Base-by-base conservation (phyloP, 1,140 invertebrate genomes). In the Teleopsis dalmanni region DNA sequence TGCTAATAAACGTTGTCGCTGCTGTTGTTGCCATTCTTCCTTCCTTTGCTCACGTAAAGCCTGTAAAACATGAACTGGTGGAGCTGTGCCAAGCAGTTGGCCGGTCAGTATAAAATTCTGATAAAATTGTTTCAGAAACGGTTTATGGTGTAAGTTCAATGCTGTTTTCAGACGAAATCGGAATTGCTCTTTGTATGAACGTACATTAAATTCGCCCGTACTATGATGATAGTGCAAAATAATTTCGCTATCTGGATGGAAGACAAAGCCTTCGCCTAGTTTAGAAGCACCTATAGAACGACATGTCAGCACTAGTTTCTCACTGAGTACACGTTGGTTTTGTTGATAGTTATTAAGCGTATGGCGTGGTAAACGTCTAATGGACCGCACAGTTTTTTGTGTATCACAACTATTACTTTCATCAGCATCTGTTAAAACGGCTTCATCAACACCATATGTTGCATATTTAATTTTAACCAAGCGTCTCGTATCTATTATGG, bases 211-310 rank as follows among this genome's bases (percentile, higher is more conserved):
- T 53, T 69, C 65, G 2, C 60, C 65, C 38, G 59, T 60, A 52
- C 65, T 67, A 51, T 65, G 62, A 50, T 68, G 64, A 47, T 67
- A 68, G 21, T 54, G 57, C 40, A 67, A 37, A 45, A 62, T 65
- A 48, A 59, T 62, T 44, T 65, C 56, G 47, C 25, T 57, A 26
- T 68, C 62, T 51, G 62, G 55, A 36, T 68, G 62, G 48, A 68
- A 67, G 38, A 63, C 57, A 25, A 63, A 68, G 21, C 60, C 65
- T 31, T 67, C 64, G 26, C 62, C 60, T 11, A 64, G 50, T 4
- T 48, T 50, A 16, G 52, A 16, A 22, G 41, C 16, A 27, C 46
- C 47, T 48, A 16, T 27, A 35, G 19, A 23, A 38, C 10, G 19
- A 29, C 18, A 31, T 37, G 35, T 14, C 14, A 23, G n/a, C 14